Percentiles rank a stretch among this genome's conserved stretches.
phyloP scores from a whole-genome alignment of 2,113 vertebrate genomes.

The Paralichthys olivaceus region DNA sequence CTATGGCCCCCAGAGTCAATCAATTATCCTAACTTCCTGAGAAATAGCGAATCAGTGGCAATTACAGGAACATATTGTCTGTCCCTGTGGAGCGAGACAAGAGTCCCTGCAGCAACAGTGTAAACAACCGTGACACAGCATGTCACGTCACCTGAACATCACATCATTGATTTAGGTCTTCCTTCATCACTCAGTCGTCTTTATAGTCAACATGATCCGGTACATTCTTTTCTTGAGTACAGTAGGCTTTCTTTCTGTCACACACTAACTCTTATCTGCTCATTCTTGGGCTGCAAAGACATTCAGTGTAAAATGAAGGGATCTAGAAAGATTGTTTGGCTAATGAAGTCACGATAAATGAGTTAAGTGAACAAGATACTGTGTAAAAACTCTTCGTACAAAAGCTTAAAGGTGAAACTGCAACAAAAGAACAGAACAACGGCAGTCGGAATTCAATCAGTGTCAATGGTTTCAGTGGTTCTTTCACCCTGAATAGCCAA shows the following conservation, averaged over 20 bases:
- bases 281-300: too few species aligned
- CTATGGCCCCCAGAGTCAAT: slow-evolving; percentile 45
- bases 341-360: too few species aligned
- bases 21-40: slow-evolving; percentile 56
- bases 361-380: too few species aligned
- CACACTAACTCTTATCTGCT: too few species aligned
- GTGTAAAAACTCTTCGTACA: neutral
- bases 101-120: slow-evolving; percentile 13
- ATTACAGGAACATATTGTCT: slow-evolving; percentile 38
- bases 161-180: neutral
- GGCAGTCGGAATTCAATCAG: neutral
- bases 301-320: too few species aligned
- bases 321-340: too few species aligned
- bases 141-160: slow-evolving; percentile 29
- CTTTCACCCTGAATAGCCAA: too few species aligned
- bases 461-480: neutral
- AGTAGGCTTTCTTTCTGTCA: too few species aligned
- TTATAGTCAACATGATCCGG: neutral
- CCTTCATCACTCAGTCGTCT: neutral
- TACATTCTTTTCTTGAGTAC: too few species aligned
- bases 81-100: slow-evolving; percentile 28
- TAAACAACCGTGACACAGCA: slow-evolving; percentile 55
- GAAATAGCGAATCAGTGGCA: slow-evolving; percentile 42
- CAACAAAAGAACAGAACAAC: neutral
- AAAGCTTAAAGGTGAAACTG: neutral